phyloP scores from a whole-genome alignment of 1,140 invertebrate species.

The Steinernema feltiae region DNA sequence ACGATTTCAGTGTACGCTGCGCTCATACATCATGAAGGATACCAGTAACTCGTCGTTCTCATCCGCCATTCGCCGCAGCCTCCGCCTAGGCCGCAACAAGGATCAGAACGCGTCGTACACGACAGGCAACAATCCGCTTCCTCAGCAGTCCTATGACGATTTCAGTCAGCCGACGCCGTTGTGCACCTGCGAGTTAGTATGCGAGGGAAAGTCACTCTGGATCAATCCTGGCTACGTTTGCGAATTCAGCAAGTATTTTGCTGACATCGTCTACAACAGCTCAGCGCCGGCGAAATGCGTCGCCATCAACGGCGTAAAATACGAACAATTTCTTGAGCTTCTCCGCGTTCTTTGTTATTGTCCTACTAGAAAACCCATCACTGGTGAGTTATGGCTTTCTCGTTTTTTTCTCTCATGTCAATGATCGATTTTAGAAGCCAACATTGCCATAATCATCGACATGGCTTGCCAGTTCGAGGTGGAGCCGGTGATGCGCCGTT shows the following conservation, averaged over 20 bases:
- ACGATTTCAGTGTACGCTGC: too few relatives aligned
- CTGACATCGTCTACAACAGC: neutral
- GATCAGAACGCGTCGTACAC: neutral
- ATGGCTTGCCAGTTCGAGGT: neutral
- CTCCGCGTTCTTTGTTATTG: neutral
- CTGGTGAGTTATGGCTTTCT: neutral
- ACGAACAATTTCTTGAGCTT: neutral
- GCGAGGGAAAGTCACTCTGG: neutral
- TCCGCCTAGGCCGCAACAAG: neutral
- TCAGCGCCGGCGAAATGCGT: neutral
- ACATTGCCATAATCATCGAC: neutral
- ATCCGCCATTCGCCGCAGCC: neutral
- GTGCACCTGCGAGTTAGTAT: neutral
- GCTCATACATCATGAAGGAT: neutral
- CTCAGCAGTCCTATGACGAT: neutral
- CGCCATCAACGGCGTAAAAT: neutral
- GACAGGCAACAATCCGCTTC: neutral
- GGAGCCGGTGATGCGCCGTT: neutral
- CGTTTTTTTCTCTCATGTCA: neutral
- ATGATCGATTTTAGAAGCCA: neutral
- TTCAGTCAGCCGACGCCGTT: neutral
- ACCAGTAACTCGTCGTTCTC: neutral
- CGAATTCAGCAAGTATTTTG: constrained; percentile 7
- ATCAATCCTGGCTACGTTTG: neutral
- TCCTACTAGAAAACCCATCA: neutral